phyloP scores from a whole-genome alignment of 2,113 vertebrate species.

The Marmota flaviventris region DNA sequence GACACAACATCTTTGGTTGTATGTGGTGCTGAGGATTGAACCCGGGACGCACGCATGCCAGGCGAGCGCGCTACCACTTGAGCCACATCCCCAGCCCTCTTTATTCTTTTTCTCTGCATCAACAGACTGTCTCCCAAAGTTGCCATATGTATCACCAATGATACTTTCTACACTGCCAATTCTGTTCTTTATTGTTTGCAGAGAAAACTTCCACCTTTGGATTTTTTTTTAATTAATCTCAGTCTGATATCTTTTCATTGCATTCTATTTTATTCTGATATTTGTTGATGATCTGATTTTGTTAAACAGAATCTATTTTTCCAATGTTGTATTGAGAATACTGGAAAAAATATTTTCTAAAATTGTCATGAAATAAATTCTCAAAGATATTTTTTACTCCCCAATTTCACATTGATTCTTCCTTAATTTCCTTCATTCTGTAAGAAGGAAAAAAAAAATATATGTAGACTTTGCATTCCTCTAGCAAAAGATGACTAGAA shows the following conservation, averaged over 20 bases:
- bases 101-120: neutral
- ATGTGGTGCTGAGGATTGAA: no score
- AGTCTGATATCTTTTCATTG: neutral
- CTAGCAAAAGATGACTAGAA: neutral
- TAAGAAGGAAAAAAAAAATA: neutral
- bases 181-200: neutral
- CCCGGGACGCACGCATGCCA: no score
- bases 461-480: neutral
- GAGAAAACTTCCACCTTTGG: neutral
- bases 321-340: neutral
- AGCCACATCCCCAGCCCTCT: neutral
- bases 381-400: neutral
- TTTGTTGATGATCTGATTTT: neutral
- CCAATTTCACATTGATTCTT: neutral
- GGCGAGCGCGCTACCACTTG: no score
- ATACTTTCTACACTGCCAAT: neutral
- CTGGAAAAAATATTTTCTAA: neutral
- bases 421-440: neutral
- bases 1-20: no score
- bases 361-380: slow-evolving; percentile 14
- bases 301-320: neutral
- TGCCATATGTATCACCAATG: neutral
- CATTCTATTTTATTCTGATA: slow-evolving; percentile 16
- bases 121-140: neutral
- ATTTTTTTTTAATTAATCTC: neutral